Evolutionary conservation across 1,140 invertebrate genomes (phyloP).

Genomic region (Drosophila seguyi): DNA sequence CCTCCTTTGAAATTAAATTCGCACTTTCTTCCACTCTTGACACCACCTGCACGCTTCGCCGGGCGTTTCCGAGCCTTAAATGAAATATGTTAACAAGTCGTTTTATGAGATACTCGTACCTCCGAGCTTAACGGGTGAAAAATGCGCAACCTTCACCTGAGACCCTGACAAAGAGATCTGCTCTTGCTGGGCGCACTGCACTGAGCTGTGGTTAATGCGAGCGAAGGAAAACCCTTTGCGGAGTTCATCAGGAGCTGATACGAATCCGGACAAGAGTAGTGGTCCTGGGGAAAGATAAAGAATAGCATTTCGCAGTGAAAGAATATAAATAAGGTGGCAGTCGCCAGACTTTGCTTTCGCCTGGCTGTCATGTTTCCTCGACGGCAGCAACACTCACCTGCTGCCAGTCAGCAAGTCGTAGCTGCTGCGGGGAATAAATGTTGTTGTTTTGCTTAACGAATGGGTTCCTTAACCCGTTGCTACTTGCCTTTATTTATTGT

Average conservation of each 20-base stretch:
- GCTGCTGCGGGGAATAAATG: constrained; percentile 7
- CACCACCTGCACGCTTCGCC: not conserved
- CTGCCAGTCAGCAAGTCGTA: constrained; percentile 23
- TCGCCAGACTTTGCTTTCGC: constrained; percentile 20
- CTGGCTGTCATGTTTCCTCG: constrained; percentile 35
- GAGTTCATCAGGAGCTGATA: constrained; percentile 3
- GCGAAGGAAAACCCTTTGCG: constrained; percentile 7
- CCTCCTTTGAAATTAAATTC: not conserved
- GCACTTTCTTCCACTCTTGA: not conserved
- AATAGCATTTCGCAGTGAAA: constrained; percentile 2
- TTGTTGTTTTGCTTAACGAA: constrained; percentile 58
- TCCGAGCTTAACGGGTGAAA: not conserved
- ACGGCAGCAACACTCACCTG: constrained; percentile 21
- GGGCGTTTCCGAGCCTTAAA: not conserved
- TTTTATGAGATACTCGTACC: constrained; percentile 11
- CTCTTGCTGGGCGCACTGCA: not conserved
- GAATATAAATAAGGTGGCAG: constrained; percentile 24
- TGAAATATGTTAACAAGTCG: constrained; percentile 21
- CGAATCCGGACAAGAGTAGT: not conserved
- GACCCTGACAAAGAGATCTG: constrained; percentile 17
- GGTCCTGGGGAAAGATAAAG: not conserved
- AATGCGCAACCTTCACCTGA: constrained; percentile 14
- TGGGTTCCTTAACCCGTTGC: constrained; percentile 60
- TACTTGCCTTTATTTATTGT: constrained; percentile 39
- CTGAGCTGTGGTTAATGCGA: not conserved